These are phyloP conservation scores for Okamejei kenojei DNA, from an alignment of 2,797 vertebrate species.

Conservation along the genomic window DNA sequence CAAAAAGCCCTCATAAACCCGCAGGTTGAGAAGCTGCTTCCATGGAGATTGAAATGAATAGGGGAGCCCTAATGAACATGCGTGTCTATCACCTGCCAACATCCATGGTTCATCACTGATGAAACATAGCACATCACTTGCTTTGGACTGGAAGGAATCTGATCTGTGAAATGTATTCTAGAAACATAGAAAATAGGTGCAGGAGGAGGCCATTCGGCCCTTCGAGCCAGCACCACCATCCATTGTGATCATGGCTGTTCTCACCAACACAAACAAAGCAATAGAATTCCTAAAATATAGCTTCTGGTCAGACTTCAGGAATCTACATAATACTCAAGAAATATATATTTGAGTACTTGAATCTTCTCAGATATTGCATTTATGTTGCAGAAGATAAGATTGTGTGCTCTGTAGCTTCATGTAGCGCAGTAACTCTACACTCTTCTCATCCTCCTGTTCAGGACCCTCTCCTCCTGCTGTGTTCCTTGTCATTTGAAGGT, in stretches of 20 bases:
- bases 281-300: not conserved
- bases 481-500: not conserved
- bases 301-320: not conserved
- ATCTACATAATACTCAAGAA: not conserved
- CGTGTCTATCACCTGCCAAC: not conserved
- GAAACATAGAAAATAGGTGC: too few relatives aligned
- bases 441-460: not conserved
- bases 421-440: not conserved
- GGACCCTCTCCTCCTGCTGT: not conserved
- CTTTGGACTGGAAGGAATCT: not conserved
- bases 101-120: not conserved
- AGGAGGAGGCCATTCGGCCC: too few relatives aligned
- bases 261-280: not conserved
- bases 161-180: not conserved
- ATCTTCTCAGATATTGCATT: not conserved
- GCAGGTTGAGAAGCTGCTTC: not conserved
- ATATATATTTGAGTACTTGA: not conserved
- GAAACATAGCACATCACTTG: not conserved
- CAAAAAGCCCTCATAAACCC: not conserved
- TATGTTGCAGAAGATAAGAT: not conserved
- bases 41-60: not conserved
- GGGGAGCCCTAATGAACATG: not conserved
- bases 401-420: not conserved
- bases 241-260: too few relatives aligned
- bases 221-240: too few relatives aligned